Evolutionary conservation across 2,888 invertebrate genomes (phyloP).

Genomic region (Thelaira solivaga): DNA sequence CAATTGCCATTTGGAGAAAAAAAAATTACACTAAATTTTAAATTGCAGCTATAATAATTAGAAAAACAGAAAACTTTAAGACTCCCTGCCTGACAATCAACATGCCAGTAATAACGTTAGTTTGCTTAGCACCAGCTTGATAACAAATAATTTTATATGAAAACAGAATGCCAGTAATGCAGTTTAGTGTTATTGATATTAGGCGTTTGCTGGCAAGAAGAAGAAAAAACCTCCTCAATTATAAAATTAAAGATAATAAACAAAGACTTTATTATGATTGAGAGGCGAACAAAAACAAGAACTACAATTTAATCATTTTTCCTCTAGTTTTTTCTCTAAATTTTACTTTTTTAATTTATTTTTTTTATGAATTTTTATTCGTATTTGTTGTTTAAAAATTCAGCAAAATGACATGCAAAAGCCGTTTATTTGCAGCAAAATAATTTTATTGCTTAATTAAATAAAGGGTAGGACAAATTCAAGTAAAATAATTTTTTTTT

Average conservation of each 20-base stretch:
- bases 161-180: no score
- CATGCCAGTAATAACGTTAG: constrained; percentile 10
- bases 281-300: background rate
- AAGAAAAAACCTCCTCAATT: constrained; percentile 38
- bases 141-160: no score
- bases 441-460: no score
- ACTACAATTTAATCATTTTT: constrained; percentile 26
- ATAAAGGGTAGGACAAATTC: no score
- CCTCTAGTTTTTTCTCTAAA: constrained; percentile 3
- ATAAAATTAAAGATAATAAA: constrained; percentile 33
- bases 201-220: constrained; percentile 41
- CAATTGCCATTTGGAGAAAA: no score
- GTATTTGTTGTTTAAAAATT: no score
- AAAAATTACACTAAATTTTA: background rate
- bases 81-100: background rate
- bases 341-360: background rate
- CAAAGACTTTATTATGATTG: constrained; percentile 52
- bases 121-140: background rate
- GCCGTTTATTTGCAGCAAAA: no score
- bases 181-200: constrained; percentile 45
- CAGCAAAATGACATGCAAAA: constrained; percentile 34
- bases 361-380: background rate
- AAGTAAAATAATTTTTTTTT: no score
- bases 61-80: background rate
- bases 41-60: background rate